Percentiles rank a stretch among this genome's conserved stretches.
phyloP scores from a whole-genome alignment of 2,113 vertebrate genomes.

The Heterotilapia buettikoferi region DNA sequence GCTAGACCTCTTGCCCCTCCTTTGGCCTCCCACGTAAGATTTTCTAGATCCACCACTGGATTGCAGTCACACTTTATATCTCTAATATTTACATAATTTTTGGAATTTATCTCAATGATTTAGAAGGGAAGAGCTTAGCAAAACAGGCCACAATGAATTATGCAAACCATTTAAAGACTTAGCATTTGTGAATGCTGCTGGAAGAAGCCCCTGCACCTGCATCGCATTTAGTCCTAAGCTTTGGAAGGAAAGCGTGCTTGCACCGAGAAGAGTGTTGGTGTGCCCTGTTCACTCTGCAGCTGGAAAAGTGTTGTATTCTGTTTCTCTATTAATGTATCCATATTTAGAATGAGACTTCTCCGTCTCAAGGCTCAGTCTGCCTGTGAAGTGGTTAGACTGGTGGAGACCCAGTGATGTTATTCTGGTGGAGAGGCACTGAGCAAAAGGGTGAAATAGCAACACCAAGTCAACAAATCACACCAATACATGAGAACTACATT shows the following conservation, averaged over 20 bases:
- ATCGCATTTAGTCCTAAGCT: not conserved
- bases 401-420: not conserved
- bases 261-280: not conserved
- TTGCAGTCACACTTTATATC: not conserved
- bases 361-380: not conserved
- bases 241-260: not conserved
- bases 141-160: not conserved
- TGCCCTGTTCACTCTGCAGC: accelerated
- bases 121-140: not conserved
- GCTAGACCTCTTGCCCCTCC: accelerated
- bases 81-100: not conserved
- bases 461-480: not conserved
- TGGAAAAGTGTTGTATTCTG: not conserved
- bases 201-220: not conserved
- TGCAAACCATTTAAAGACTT: not conserved
- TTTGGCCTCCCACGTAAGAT: accelerated
- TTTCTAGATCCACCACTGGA: not conserved
- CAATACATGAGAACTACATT: not conserved
- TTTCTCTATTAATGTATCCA: not conserved
- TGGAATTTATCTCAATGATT: not conserved
- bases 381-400: not conserved
- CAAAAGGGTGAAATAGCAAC: not conserved
- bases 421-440: not conserved
- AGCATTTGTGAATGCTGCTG: not conserved
- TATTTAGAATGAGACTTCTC: not conserved